Evolutionary conservation across 2,797 vertebrate species (phyloP), one percentile per base, ranked within the genome.

Genomic region (Pygocentrus nattereri): DNA sequence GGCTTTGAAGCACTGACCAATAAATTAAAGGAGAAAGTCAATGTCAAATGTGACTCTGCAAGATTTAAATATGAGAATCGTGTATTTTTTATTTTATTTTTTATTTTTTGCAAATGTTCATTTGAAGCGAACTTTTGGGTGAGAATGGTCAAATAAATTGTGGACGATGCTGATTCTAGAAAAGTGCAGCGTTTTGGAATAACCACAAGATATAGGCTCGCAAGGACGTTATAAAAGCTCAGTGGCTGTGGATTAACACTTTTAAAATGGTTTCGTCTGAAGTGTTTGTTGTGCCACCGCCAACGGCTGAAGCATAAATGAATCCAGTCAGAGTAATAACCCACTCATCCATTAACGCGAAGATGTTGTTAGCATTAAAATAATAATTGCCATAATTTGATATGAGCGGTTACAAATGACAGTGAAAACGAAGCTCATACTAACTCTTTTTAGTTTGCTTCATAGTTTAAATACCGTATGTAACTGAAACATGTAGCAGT

Each of bases 391-490:
- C 7, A n/a, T 56, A 15, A n/a, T n/a, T 41, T 13, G 8, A 67
- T 6, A 6, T 68, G 38, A 16, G 27, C n/a, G 2, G 52, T 54
- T 65, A 64, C 27, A 52, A 31, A 44, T 62, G 47, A 34, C 6
- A 72, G 61, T 72, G 70, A 72, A 62, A 72, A 79, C 25, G 58
- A 34, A 8, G 54, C 41, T 50, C 5, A 79, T n/a, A 3, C 4
- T 64, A 34, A 19, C 64, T 19, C 8, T 30, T 34, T 13, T 34
- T 16, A 25, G 30, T 64, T 50, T 44, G 41, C 41, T 10, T 44
- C 41, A 44, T 2, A 11, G 44, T 8, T 44, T 44, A 44, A 15
- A 50, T 1, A 5, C 49, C 15, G 4, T 3, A 41, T 41, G 41
- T 4, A 41, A 41, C 10, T 41, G 41, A 4, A 41, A 10, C 41